Evolutionary conservation across 1,140 invertebrate genomes (phyloP), one percentile per base, ranked within the genome.

Genomic region (Conopomorpha cramerella): DNA sequence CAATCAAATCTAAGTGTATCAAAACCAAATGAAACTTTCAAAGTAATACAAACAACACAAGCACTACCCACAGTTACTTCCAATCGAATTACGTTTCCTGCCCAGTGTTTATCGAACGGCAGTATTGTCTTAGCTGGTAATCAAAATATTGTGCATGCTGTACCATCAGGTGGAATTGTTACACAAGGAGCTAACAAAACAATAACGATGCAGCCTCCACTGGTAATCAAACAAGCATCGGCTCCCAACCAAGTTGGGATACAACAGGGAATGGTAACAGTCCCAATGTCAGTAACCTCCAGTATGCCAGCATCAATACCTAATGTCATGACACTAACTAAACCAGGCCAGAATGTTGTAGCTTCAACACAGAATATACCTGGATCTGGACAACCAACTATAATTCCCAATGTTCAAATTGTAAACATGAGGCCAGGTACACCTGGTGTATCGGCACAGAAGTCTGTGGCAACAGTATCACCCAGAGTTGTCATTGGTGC

Each of bases 321-420:
- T 10, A 77, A 78, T 43, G 77, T 79, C 16, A 80, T 81, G 55
- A 77, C 73, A 17, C 54, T 81, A 35, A 72, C 78, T 23, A 82
- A 82, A 48, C 64, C 78, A 36, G 65, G 61, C 19, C 80, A 80
- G 41, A 73, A 72, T 44, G 76, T 81, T 13, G 77, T 79, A 2
- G 81, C 82, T 1, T 70, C 82, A 36, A 64, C 81, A 34, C 84
- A 85, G 50, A 78, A 78, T 16, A 77, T 83, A 40, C 78, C 79
- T 27, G 74, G 73, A 37, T 78, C 81, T 38, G 73, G 77, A 30
- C 82, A 83, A 34, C 82, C 81, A 8, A 74, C 82, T 36, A 82
- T 87, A 55, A 77, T 89, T 37, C 83, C 85, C 41, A 90, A 90
- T 79, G 88, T 94, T 45, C 90, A 92, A 66, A 90, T 95, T 58